Conservation (phyloP, 2,113 vertebrate species). For the Dendrocopos noguchii region DNA sequence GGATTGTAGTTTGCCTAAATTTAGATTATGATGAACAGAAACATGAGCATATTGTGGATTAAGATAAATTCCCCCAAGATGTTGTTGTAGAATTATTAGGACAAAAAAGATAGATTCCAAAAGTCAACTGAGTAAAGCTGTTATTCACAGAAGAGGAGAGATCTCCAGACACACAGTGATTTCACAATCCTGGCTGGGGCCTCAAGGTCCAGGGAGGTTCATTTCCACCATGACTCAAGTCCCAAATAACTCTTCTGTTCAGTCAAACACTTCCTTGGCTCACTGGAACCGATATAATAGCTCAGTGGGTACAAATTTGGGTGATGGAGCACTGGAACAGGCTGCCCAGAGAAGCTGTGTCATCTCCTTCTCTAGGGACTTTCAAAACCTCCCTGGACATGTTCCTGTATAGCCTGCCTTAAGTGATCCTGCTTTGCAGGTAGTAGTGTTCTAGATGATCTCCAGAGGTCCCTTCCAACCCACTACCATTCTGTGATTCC, state of each 20-base stretch:
- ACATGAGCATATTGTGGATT: slow-evolving; percentile 16
- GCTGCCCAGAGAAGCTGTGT: too few relatives aligned
- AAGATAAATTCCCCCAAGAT: slow-evolving; percentile 48
- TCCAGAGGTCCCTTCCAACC: too few relatives aligned
- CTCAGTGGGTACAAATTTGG: not conserved
- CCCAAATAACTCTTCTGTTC: not conserved
- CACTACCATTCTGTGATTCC: too few relatives aligned
- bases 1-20: slow-evolving; percentile 18
- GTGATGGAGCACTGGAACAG: too few relatives aligned
- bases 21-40: not conserved
- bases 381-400: too few relatives aligned
- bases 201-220: slow-evolving; percentile 7
- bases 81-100: not conserved
- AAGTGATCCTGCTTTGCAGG: too few relatives aligned
- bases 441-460: too few relatives aligned
- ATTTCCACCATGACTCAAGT: slow-evolving; percentile 47
- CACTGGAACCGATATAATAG: not conserved
- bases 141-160: not conserved
- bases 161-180: not conserved
- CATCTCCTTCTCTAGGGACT: too few relatives aligned
- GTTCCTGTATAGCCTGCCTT: too few relatives aligned
- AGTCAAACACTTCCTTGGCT: slow-evolving; percentile 44
- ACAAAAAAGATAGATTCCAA: slow-evolving; percentile 20
- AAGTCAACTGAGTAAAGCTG: slow-evolving; percentile 19
- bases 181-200: slow-evolving; percentile 53